Percentiles rank a stretch among this genome's conserved stretches.
phyloP scores from a whole-genome alignment of 2,888 invertebrate genomes.

The Limenitis camilla region DNA sequence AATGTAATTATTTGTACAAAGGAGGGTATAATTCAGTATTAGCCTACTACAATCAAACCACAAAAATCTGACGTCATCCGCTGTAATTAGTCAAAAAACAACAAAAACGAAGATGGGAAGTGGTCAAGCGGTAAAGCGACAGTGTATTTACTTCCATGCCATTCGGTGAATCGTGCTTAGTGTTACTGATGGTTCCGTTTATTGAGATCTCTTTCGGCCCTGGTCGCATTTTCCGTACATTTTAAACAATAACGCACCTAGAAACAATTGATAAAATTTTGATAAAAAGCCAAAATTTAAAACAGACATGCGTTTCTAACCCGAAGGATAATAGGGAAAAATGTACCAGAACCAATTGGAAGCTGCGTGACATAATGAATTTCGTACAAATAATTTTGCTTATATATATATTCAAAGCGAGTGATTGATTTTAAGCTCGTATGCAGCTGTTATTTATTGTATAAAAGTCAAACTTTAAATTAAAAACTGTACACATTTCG shows the following conservation, averaged over 20 bases:
- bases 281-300: slow-evolving; percentile 29
- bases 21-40: not conserved
- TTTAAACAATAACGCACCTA: slow-evolving; percentile 52
- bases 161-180: slow-evolving; percentile 50
- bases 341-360: slow-evolving; percentile 69
- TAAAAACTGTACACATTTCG: too few relatives aligned
- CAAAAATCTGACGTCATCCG: not conserved
- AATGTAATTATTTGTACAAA: not conserved
- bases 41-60: not conserved
- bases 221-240: slow-evolving; percentile 63
- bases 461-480: too few relatives aligned
- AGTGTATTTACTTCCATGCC: slow-evolving; percentile 42
- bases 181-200: slow-evolving; percentile 41
- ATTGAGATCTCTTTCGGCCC: slow-evolving; percentile 69
- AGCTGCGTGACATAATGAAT: slow-evolving; percentile 17
- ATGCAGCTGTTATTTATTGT: too few relatives aligned
- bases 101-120: slow-evolving; percentile 7
- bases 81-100: slow-evolving; percentile 11
- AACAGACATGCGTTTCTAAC: slow-evolving; percentile 32
- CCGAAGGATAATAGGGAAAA: slow-evolving; percentile 40
- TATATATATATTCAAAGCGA: too few relatives aligned
- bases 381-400: not conserved
- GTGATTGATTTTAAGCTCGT: too few relatives aligned
- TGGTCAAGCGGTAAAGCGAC: slow-evolving; percentile 27
- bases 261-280: slow-evolving; percentile 48